Evolutionary conservation across 2,797 vertebrate species (phyloP).

Genomic region (Dromococcyx pavoninus): DNA sequence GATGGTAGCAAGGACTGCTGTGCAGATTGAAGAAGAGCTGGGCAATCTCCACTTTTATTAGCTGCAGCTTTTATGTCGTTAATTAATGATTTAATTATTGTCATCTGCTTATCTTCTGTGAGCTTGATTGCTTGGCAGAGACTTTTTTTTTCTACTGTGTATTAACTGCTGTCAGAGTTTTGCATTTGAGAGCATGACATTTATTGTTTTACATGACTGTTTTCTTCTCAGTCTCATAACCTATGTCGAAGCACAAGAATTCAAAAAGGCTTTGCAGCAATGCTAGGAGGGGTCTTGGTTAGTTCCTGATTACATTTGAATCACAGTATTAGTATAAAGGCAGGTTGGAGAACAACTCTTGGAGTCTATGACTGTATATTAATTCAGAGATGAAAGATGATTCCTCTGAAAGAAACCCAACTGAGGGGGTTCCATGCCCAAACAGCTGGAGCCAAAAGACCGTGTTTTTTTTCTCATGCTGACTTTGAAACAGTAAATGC

Average conservation of each 20-base stretch:
- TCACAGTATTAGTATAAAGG: not conserved
- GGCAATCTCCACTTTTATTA: not conserved
- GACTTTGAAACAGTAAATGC: not conserved
- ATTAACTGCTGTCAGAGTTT: not conserved
- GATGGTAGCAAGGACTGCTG: not conserved
- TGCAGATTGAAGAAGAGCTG: fast-evolving
- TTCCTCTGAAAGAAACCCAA: not conserved
- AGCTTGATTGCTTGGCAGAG: slow-evolving; percentile 15
- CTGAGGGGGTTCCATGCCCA: not conserved
- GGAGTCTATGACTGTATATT: not conserved
- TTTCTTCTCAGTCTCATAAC: not conserved
- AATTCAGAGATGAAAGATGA: not conserved
- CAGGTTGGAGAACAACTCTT: not conserved
- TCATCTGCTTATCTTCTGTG: not conserved
- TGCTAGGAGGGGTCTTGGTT: not conserved
- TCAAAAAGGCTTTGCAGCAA: not conserved
- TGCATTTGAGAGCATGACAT: not conserved
- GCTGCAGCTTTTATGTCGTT: not conserved
- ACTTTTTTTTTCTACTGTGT: not conserved
- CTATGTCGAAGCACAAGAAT: not conserved
- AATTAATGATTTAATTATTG: slow-evolving; percentile 39
- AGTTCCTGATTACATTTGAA: not conserved
- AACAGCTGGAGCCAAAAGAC: not conserved
- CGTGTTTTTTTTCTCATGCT: not conserved
- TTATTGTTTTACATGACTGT: not conserved